Conservation (phyloP, 2,888 invertebrate species). For the Kryphioiulus occultus region DNA sequence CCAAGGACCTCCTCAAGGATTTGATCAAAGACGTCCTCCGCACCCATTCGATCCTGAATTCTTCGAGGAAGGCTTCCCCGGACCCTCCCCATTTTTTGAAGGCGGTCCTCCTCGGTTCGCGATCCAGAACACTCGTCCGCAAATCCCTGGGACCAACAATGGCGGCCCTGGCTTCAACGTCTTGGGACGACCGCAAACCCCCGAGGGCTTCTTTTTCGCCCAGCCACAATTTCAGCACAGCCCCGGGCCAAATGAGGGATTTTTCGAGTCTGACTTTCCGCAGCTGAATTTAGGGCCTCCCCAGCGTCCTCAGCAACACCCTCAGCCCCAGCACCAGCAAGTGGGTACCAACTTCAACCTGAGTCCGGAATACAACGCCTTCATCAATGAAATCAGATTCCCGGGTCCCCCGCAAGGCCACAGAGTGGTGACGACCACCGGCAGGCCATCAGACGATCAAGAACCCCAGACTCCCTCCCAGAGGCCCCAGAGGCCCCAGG, state of each 20-base stretch:
- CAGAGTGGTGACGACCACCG: background rate
- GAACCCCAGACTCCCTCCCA: background rate
- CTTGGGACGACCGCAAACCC: background rate
- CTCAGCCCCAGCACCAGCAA: slow-evolving; percentile 41
- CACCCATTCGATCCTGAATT: background rate
- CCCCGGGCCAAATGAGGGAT: background rate
- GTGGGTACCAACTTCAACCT: slow-evolving; percentile 42
- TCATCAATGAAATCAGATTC: slow-evolving; percentile 46
- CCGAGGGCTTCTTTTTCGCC: background rate
- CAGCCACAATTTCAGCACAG: background rate
- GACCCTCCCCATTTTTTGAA: background rate
- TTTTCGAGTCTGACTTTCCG: slow-evolving; percentile 33
- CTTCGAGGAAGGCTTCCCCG: background rate
- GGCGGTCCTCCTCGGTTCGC: background rate
- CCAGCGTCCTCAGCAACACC: background rate
- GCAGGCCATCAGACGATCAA: background rate
- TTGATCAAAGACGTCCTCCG: background rate
- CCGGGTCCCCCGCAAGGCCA: slow-evolving; percentile 48
- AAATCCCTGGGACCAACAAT: background rate
- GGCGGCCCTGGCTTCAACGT: background rate
- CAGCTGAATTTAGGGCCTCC: slow-evolving; percentile 31
- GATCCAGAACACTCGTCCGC: background rate
- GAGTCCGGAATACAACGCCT: slow-evolving; percentile 47
- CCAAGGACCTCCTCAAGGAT: background rate
- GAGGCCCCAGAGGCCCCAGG: background rate